Base-by-base conservation (phyloP, 2,888 invertebrate genomes). In the Epistrophe grossulariae region DNA sequence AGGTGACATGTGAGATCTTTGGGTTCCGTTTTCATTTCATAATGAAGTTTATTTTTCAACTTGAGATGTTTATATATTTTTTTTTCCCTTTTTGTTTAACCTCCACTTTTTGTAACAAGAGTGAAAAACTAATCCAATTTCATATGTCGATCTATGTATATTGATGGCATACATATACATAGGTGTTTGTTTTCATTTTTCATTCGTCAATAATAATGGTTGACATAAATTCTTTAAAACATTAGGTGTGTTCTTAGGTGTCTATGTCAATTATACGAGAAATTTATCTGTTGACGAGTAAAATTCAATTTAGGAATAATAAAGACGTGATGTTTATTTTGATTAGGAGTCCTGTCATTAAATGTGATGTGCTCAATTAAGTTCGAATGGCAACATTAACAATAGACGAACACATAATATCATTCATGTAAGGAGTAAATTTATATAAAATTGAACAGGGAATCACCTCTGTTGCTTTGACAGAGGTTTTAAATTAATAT, bases 311-410 rank as follows among this genome's bases (percentile, higher is more conserved):
- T 35, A 55, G 28, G 2, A 40, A 70, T 24, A n/a, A 24, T 43
- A 70, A 28, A 55, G 70, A 55, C 55, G 52, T 70, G 70, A 55
- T n/a, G 13, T 55, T 70, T 70, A 28, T 70, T 55, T 70, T 70
- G 68, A 70, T 70, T n/a, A 40, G 19, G 52, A 11, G 38, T 28
- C 10, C 24, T 70, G 55, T 40, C 70, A 70, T 70, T 35, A 17
- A 19, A 35, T 70, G 52, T 55, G 15, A 40, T 70, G 11, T 28
- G 24, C 15, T 55, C 70, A 70, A 70, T 70, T 40, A 28, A 40
- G 17, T 17, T 55, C 11, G 13, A 38, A 31, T 52, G 55, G 24
- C 38, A 38, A 24, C 4, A 24, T 31, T 13, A 40, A 24, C 6
- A 55, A 55, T 50, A 70, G 38, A 9, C 6, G 13, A 52, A 24